Evolutionary conservation across 2,888 invertebrate genomes (phyloP).

Genomic region (Tipula lateralis): DNA sequence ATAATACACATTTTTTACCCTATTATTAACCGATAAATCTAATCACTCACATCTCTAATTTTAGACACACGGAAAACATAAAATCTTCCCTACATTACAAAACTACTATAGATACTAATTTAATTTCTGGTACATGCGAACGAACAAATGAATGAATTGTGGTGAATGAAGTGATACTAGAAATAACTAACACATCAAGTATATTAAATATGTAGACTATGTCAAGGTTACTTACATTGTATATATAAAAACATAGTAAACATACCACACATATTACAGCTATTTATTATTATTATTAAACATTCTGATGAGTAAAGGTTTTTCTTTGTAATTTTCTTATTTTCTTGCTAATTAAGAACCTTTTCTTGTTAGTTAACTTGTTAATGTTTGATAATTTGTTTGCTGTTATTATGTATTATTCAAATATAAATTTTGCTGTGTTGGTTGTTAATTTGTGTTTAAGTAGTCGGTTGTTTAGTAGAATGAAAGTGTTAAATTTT

Average conservation of each 20-base stretch:
- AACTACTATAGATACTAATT: neutral
- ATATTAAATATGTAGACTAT: neutral
- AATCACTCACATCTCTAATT: neutral
- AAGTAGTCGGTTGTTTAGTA: neutral
- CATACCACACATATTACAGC: neutral
- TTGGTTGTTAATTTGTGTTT: neutral
- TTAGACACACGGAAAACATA: neutral
- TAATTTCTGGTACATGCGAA: neutral
- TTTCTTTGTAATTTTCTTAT: neutral
- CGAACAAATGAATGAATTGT: neutral
- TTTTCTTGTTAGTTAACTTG: neutral
- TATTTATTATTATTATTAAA: neutral
- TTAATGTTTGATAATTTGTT: neutral
- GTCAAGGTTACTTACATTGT: neutral
- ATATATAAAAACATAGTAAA: neutral
- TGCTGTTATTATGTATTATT: neutral
- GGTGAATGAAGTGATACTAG: neutral
- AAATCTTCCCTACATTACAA: neutral
- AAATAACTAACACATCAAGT: neutral
- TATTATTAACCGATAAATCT: neutral
- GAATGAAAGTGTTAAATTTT: neutral
- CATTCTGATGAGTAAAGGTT: neutral
- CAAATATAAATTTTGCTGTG: neutral
- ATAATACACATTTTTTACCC: neutral
- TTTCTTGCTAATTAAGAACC: conserved; percentile 11